Conservation (phyloP, 2,888 invertebrate species). For the Noctua pronuba region DNA sequence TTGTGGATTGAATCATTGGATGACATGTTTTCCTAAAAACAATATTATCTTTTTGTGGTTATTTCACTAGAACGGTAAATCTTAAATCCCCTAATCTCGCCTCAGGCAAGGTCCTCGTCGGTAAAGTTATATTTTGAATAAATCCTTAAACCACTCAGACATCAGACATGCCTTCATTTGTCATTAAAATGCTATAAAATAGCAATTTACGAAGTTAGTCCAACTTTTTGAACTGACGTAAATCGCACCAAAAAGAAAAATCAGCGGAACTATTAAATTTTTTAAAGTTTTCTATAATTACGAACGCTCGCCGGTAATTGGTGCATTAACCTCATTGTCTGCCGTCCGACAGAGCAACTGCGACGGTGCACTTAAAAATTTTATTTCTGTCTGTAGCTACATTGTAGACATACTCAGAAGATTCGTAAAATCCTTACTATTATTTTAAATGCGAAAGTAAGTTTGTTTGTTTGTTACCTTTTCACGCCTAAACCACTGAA, state of each 20-base stretch:
- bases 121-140: neutral
- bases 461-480: too few species aligned
- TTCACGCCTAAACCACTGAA: too few species aligned
- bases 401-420: slow-evolving; percentile 12
- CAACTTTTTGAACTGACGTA: neutral
- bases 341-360: slow-evolving; percentile 19
- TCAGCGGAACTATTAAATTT: slow-evolving; percentile 37
- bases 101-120: neutral
- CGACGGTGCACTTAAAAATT: slow-evolving; percentile 31
- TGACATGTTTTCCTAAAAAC: too few species aligned
- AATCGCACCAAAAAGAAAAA: neutral
- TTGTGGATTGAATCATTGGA: neutral
- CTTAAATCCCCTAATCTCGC: neutral
- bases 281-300: slow-evolving; percentile 60
- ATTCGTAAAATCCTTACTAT: too few species aligned
- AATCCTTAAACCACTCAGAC: neutral
- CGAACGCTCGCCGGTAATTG: slow-evolving; percentile 48
- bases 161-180: neutral
- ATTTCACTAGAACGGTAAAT: neutral
- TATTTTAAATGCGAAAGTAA: too few species aligned
- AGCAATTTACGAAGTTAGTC: neutral
- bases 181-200: slow-evolving; percentile 3
- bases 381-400: slow-evolving; percentile 41
- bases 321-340: slow-evolving; percentile 62
- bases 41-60: neutral